Conservation (phyloP, 2,888 invertebrate species). For the Orchestes rusci region DNA sequence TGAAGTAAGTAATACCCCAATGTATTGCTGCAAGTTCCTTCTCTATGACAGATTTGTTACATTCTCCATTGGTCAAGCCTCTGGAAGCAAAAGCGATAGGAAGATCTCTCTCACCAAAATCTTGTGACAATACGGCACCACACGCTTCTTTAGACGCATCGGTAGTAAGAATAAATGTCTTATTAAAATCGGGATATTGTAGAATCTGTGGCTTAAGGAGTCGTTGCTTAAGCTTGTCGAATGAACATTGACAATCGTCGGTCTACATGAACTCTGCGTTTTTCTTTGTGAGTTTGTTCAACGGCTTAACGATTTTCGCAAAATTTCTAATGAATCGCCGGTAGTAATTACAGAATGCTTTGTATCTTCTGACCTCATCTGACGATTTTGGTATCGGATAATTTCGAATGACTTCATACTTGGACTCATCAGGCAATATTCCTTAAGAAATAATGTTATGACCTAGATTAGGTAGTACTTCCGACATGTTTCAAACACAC, state of each 20-base stretch:
- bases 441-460: conserved; percentile 10
- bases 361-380: conserved; percentile 7
- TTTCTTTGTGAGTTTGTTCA: conserved; percentile 1
- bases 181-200: conserved; percentile 12
- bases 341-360: background rate
- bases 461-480: conserved; percentile 23
- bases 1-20: conserved; percentile 17
- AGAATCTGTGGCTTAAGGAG: conserved; percentile 12
- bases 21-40: conserved; percentile 19
- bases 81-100: conserved; percentile 16
- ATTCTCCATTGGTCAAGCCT: conserved; percentile 12
- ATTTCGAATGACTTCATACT: conserved; percentile 1
- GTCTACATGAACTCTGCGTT: background rate
- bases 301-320: background rate
- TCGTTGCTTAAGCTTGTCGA: conserved; percentile 6
- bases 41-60: background rate
- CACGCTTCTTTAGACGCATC: conserved; percentile 10
- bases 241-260: background rate
- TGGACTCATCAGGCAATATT: conserved; percentile 3
- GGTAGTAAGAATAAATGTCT: conserved; percentile 11
- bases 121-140: conserved; percentile 6
- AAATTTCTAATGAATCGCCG: background rate
- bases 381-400: conserved; percentile 4
- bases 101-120: conserved; percentile 9
- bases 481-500: conserved; percentile 11